Conservation (phyloP, 2,113 vertebrate species). For the Phoxinus phoxinus region DNA sequence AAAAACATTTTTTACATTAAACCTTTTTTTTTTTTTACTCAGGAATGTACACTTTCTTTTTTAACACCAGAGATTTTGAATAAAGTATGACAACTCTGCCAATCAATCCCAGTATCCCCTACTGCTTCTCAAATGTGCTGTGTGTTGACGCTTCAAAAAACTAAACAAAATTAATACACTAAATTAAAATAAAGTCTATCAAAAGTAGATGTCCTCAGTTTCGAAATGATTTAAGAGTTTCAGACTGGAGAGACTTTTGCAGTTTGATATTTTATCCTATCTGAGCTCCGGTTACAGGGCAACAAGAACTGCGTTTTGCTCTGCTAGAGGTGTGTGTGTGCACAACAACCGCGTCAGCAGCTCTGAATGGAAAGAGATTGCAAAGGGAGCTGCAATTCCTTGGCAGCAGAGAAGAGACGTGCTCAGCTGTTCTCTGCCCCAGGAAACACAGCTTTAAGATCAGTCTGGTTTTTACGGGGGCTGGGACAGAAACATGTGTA, state of each 20-base stretch:
- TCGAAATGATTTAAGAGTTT: constrained; percentile 1
- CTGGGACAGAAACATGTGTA: not conserved
- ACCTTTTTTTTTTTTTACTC: not conserved
- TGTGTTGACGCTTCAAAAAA: not conserved
- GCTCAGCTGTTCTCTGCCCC: constrained; percentile 42
- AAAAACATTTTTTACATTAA: not conserved
- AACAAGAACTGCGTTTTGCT: constrained; percentile 42
- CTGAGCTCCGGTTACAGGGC: constrained; percentile 35
- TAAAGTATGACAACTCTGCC: not conserved
- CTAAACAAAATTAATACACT: not conserved
- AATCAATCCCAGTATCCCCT: not conserved
- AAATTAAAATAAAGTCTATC: not conserved
- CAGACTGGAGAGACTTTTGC: not conserved
- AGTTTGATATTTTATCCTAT: constrained; percentile 32
- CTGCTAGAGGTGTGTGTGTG: not conserved
- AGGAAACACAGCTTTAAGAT: constrained; percentile 39
- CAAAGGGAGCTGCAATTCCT: constrained; percentile 38
- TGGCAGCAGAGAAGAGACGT: constrained; percentile 30
- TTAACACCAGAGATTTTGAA: not conserved
- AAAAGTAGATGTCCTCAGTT: not conserved
- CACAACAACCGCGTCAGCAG: constrained; percentile 38
- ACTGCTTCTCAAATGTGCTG: not conserved
- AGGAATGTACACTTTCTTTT: not conserved
- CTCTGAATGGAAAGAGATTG: constrained; percentile 41
- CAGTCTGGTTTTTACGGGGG: constrained; percentile 2